Conservation (phyloP, 2,888 invertebrate genomes). For the Ophion slaviceki region DNA sequence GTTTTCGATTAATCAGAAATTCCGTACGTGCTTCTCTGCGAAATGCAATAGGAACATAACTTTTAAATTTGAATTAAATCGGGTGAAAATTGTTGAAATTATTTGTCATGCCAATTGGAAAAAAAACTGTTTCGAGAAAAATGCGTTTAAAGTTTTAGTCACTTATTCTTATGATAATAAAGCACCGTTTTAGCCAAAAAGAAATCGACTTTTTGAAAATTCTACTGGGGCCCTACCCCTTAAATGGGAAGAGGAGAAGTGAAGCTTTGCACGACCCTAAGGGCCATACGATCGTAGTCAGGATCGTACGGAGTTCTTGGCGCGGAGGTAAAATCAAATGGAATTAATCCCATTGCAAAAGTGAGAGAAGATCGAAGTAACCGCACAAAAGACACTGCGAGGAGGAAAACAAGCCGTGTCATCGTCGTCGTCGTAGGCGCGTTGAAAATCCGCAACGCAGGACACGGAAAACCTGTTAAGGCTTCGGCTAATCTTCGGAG, state of each 20-base stretch:
- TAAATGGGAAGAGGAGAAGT: background rate
- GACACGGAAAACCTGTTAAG: constrained; percentile 74
- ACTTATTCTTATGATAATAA: no score
- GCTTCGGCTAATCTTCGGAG: constrained; percentile 76
- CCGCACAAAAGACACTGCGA: constrained; percentile 38
- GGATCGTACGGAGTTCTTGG: background rate
- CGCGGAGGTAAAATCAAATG: constrained; percentile 18
- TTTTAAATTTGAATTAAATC: no score
- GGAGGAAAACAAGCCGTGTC: constrained; percentile 45
- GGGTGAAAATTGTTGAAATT: no score
- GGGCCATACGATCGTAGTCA: constrained; percentile 26
- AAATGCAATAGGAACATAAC: no score
- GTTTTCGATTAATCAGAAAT: no score
- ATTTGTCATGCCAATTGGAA: no score
- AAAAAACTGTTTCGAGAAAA: no score
- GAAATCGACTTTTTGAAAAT: no score
- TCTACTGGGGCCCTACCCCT: no score
- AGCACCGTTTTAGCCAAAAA: no score
- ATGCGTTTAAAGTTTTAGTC: no score
- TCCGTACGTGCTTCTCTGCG: no score
- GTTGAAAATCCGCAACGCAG: constrained; percentile 19
- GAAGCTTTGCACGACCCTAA: constrained; percentile 26
- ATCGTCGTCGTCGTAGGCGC: background rate
- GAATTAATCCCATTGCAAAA: constrained; percentile 55
- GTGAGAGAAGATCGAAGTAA: constrained; percentile 20